Conservation (phyloP, 2,113 vertebrate genomes). For the Rhinogobius similis region DNA sequence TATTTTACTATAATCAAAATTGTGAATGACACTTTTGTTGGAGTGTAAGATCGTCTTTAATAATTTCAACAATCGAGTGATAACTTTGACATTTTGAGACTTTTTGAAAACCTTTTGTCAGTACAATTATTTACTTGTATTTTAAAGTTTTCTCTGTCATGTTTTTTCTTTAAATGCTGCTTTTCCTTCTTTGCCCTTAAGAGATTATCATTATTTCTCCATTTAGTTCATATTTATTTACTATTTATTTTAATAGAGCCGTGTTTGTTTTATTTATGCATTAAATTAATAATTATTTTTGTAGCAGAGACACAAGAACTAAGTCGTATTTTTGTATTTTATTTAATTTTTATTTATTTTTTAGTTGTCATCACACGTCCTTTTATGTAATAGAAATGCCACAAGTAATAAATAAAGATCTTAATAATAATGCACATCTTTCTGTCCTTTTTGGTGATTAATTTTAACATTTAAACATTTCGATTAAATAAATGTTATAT, state of each 20-base stretch:
- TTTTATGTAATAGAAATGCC: conserved; percentile 24
- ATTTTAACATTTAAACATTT: too few species aligned
- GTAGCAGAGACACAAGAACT: conserved; percentile 16
- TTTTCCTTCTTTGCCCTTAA: conserved; percentile 1
- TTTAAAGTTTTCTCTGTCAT: conserved; percentile 27
- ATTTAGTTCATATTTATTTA: conserved; percentile 6
- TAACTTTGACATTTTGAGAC: conserved; percentile 10
- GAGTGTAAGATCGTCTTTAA: background rate
- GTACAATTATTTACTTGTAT: conserved; percentile 11
- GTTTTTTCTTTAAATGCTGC: conserved; percentile 27
- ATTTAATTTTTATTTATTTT: conserved; percentile 60
- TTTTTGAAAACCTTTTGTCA: conserved; percentile 15
- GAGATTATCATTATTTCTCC: conserved; percentile 9
- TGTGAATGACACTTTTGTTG: background rate
- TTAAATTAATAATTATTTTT: conserved; percentile 64
- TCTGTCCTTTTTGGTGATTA: conserved; percentile 16
- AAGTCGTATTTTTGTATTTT: conserved; percentile 45
- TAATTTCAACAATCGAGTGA: conserved; percentile 39
- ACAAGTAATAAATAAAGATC: conserved; percentile 62
- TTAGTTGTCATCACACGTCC: conserved; percentile 22
- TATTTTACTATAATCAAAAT: conserved; percentile 24
- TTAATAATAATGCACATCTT: conserved; percentile 1
- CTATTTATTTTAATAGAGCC: conserved; percentile 42
- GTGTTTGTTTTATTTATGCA: conserved; percentile 63
- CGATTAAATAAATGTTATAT: too few species aligned